Conservation (phyloP, 2,113 vertebrate genomes). For the Orientallactaga bullata region DNA sequence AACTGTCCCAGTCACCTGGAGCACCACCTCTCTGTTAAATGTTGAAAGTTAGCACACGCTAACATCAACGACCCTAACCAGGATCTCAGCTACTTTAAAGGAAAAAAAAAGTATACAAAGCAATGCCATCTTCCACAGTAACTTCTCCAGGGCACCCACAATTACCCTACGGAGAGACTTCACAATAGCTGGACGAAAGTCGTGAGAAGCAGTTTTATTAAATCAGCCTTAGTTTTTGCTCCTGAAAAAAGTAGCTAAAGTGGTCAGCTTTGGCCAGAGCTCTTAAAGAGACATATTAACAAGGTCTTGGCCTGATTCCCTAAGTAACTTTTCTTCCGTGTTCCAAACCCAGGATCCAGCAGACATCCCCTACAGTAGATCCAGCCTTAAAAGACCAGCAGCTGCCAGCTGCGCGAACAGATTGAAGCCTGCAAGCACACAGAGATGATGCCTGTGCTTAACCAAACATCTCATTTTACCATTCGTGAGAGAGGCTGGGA, state of each 20-base stretch:
- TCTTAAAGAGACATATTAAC: not conserved
- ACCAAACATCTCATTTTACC: constrained; percentile 75
- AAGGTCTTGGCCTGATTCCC: not conserved
- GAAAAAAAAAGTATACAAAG: constrained; percentile 33
- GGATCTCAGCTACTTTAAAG: constrained; percentile 1
- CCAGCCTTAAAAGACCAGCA: constrained; percentile 44
- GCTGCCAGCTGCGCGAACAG: constrained; percentile 48
- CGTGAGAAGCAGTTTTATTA: not conserved
- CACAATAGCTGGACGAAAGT: not conserved
- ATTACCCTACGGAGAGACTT: not conserved
- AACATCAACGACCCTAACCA: not conserved
- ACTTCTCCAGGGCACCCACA: not conserved
- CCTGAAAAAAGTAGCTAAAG: constrained; percentile 19
- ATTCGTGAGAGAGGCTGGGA: constrained; percentile 54
- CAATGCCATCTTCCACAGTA: not conserved
- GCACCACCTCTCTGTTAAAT: not conserved
- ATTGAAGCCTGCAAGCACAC: constrained; percentile 38
- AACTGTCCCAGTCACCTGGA: not conserved
- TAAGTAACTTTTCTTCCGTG: constrained; percentile 15
- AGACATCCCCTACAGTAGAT: not conserved
- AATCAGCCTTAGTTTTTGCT: constrained; percentile 45
- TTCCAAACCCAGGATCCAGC: constrained; percentile 12
- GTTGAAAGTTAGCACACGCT: constrained; percentile 33
- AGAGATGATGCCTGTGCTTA: constrained; percentile 58
- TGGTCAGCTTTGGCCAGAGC: not conserved